Evolutionary conservation across 2,113 vertebrate species (phyloP).

Genomic region (Gymnocephalus cernua): DNA sequence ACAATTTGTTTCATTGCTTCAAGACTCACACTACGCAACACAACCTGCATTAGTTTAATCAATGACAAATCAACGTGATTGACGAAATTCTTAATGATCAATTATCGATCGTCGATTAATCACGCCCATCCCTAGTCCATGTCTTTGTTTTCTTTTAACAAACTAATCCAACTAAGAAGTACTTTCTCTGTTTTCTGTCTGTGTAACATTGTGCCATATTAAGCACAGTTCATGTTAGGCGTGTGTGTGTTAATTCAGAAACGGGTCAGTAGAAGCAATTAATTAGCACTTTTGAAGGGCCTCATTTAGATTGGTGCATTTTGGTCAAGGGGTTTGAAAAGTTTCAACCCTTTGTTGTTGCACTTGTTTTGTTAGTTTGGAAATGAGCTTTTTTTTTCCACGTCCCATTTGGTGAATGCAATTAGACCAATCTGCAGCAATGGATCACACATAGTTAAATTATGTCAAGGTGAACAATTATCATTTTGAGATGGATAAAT

Average conservation of each 20-base stretch:
- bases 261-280: constrained; percentile 13
- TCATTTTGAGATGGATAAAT: constrained; percentile 81
- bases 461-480: constrained; percentile 82
- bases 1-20: too few species aligned
- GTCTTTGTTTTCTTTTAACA: not conserved
- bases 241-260: not conserved
- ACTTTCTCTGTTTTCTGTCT: not conserved
- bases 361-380: constrained; percentile 18
- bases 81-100: too few species aligned
- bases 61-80: too few species aligned
- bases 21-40: too few species aligned
- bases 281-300: constrained; percentile 18
- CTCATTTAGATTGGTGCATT: constrained; percentile 29
- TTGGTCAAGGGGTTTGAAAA: constrained; percentile 25
- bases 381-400: constrained; percentile 5
- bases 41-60: too few species aligned
- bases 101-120: too few species aligned
- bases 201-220: not conserved
- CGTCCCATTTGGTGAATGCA: constrained; percentile 64
- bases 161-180: not conserved
- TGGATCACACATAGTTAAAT: constrained; percentile 71
- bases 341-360: constrained; percentile 21
- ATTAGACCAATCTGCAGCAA: constrained; percentile 67
- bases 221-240: not conserved
- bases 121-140: too few species aligned